Base-by-base conservation (phyloP, 2,113 vertebrate species). In the Aegithalos caudatus region DNA sequence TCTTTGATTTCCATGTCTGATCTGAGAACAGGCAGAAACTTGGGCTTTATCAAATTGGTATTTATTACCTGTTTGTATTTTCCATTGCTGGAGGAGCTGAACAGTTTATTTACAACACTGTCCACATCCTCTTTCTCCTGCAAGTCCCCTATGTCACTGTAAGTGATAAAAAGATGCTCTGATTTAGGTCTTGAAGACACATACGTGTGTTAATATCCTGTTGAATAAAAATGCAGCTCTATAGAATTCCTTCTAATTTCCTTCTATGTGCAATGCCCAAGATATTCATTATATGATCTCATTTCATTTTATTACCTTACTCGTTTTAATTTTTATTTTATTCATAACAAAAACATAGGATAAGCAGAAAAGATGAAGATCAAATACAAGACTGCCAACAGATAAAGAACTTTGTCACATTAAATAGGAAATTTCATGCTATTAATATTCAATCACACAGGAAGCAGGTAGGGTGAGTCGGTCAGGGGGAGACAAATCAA, bases 181-280 rank as follows among this genome's bases (percentile, higher is more conserved):
- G 88, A 85, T 95, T 91, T 91, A 94, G 66, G 64, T 84, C 61
- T 74, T 56, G 74, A 89, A 95, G 92, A 53, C 48, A 29, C 58
- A 69, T 48, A 74, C 90, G 69, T 91, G 78, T 91, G 61, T 96
- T 97, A 97, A 98, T 97, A 97, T 97, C 97, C 97, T 97, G 97
- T 94, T 95, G 92, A 96, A 94, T 91, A 84, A 94, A 95, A 96
- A 95, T 62, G 71, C 66, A 83, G 53, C 51, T 88, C 54, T 94
- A 79, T 64, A 94, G 80, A 94, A 83, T 56, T 93, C 56, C 62
- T 91, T 95, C 90, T 96, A 92, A 97, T 97, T 97, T 98, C 97
- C 97, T 96, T 97, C 64, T 66, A 56, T 95, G 80, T 90, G 57
- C 85, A 96, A 84, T 96, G 61, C 71, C 56, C 31, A 61, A 90